Conservation (phyloP, 2,888 invertebrate genomes). For the Phengaris alcon region DNA sequence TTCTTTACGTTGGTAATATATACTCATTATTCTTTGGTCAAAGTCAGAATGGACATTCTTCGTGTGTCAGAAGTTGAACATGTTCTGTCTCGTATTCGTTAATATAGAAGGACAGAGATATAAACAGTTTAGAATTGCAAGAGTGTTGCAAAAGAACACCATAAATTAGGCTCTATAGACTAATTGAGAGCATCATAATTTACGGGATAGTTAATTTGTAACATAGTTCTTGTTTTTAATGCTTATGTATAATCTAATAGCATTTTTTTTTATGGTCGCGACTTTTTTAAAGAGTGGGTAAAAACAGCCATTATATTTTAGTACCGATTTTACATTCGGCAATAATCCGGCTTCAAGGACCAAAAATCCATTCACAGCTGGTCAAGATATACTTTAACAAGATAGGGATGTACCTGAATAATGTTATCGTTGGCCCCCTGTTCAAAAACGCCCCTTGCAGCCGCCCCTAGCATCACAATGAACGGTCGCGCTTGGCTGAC, state of each 20-base stretch:
- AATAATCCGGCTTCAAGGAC: not conserved
- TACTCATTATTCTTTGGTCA: no score
- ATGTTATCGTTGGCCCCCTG: constrained; percentile 21
- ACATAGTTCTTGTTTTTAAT: no score
- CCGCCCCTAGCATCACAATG: not conserved
- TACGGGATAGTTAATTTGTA: not conserved
- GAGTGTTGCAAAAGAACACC: not conserved
- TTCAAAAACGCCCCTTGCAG: constrained; percentile 9
- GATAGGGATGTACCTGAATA: constrained; percentile 27
- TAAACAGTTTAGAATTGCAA: not conserved
- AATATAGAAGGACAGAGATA: not conserved
- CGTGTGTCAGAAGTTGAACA: not conserved
- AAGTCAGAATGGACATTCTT: constrained; percentile 1
- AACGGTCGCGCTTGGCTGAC: constrained; percentile 18
- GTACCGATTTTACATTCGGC: not conserved
- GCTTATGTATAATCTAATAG: no score
- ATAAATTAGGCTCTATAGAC: not conserved
- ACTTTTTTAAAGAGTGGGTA: no score
- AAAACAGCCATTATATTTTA: no score
- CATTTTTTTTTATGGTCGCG: no score
- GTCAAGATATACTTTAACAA: constrained; percentile 18
- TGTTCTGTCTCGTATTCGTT: not conserved
- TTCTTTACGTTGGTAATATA: no score
- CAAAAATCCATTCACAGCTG: not conserved
- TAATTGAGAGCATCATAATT: not conserved